Evolutionary conservation across 2,113 vertebrate genomes (phyloP).

Genomic region (Phainopepla nitens): DNA sequence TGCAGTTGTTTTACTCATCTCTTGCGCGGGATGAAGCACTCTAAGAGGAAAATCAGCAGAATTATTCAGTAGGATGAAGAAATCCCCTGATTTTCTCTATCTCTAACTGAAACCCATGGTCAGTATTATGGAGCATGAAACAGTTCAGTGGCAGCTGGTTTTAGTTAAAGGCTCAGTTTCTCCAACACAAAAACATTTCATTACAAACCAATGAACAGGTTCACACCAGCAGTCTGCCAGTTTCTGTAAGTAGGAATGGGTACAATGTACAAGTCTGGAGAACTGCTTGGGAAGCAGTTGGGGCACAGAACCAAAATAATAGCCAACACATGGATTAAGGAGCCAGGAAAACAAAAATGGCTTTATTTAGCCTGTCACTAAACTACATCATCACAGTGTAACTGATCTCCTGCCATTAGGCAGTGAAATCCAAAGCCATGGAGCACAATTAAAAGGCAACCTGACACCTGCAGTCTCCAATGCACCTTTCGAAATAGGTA

Average conservation of each 20-base stretch:
- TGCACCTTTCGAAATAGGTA: background rate
- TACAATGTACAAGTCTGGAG: background rate
- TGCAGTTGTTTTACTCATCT: background rate
- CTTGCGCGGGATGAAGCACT: background rate
- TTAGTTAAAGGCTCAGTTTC: conserved; percentile 40
- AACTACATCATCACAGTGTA: conserved; percentile 6
- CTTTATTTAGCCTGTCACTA: conserved; percentile 25
- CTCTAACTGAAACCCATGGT: background rate
- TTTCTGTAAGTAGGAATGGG: background rate
- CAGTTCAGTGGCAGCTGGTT: background rate
- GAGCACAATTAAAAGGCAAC: conserved; percentile 50
- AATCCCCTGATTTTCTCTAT: background rate
- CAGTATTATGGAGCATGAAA: background rate
- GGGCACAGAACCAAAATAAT: background rate
- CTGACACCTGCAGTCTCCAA: conserved; percentile 26
- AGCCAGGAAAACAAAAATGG: conserved; percentile 11
- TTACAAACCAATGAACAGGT: background rate
- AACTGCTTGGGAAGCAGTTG: background rate
- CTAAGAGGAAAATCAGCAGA: background rate
- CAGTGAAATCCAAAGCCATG: conserved; percentile 13
- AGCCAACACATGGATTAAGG: background rate
- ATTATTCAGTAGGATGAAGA: background rate
- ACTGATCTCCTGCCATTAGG: conserved; percentile 52
- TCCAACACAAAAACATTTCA: background rate
- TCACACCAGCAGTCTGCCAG: background rate